Percentiles rank a stretch among this genome's conserved stretches.
Conservation (phyloP, 2,888 invertebrate species). For the Watsonalla binaria region DNA sequence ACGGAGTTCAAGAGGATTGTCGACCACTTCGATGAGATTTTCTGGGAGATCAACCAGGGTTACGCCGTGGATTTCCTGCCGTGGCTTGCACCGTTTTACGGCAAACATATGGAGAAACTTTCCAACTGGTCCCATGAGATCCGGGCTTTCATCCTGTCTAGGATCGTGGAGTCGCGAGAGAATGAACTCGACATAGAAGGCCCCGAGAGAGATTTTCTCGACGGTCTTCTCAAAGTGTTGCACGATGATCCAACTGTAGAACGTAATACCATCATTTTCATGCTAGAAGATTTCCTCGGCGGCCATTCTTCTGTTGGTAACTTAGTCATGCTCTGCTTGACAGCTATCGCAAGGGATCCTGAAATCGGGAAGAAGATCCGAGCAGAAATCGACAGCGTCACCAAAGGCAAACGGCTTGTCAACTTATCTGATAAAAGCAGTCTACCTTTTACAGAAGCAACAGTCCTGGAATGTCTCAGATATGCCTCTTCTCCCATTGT, state of each 20-base stretch:
- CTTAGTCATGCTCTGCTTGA: conserved; percentile 86
- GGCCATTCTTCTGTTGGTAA: conserved; percentile 94
- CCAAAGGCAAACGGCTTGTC: conserved; percentile 76
- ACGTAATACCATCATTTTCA: conserved; percentile 88
- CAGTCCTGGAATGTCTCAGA: conserved; percentile 87
- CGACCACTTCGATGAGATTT: conserved; percentile 89
- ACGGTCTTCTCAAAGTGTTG: conserved; percentile 85
- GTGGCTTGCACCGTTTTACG: conserved; percentile 87
- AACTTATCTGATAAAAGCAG: conserved; percentile 81
- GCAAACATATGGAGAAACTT: conserved; percentile 82
- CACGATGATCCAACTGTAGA: conserved; percentile 82
- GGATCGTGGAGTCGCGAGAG: conserved; percentile 82
- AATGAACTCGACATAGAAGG: conserved; percentile 76
- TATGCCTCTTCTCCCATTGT: conserved; percentile 93
- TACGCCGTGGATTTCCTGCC: conserved; percentile 93
- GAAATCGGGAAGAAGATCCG: conserved; percentile 82
- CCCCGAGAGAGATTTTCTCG: conserved; percentile 87
- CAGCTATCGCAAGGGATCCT: conserved; percentile 83
- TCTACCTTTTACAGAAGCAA: conserved; percentile 90
- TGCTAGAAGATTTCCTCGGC: conserved; percentile 91
- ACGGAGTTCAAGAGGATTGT: conserved; percentile 83
- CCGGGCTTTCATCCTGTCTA: conserved; percentile 84
- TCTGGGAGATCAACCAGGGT: conserved; percentile 95
- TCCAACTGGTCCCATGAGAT: conserved; percentile 84
- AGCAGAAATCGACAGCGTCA: conserved; percentile 82